Evolutionary conservation across 2,113 vertebrate genomes (phyloP), one percentile per base, ranked within the genome.

Genomic region (Heterotilapia buettikoferi): DNA sequence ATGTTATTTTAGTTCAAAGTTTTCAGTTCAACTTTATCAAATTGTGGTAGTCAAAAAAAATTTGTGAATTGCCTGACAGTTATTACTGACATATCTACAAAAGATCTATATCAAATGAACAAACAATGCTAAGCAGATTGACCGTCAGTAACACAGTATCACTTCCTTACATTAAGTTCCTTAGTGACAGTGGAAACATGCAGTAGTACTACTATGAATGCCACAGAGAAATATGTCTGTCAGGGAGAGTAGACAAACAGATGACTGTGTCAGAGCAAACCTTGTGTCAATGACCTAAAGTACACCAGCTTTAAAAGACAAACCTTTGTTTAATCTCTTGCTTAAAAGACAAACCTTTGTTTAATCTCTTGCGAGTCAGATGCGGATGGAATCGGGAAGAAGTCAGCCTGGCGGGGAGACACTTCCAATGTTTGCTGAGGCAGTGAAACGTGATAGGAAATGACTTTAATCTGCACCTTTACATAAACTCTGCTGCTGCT

Each of bases 251-350:
- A 63, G 52, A 79, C 59, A 79, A 83, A 88, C 63, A 82, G 29
- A 61, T 57, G 36, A 12, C 57, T 84, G 80, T 83, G 71, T 85
- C 21, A 66, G 24, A 43, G 80, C 53, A 66, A 57, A 66, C 11
- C 50, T 24, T 12, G 68, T 66, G 86, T 90, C 88, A 90, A 40
- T 76, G 89, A 89, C 91, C 90, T 86, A 1, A 36, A 45, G 90
- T 40, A 13, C 54, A 68, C 81, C 11, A 14, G 21, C 56, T 13
- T 81, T 7, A 11, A 38, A 63, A 71, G 36, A 45, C 50, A 76
- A 53, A 14, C 85, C 57, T 61, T 78, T 85, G 81, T 83, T 92
- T 80, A 38, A 82, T 82, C 13, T 57, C 24, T 73, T 36, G 66
- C 31, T 81, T 7, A 11, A 38, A 63, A 71, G 36, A 45, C 50